Base-by-base conservation (phyloP, 1,140 invertebrate species). In the Leptinotarsa defecta region DNA sequence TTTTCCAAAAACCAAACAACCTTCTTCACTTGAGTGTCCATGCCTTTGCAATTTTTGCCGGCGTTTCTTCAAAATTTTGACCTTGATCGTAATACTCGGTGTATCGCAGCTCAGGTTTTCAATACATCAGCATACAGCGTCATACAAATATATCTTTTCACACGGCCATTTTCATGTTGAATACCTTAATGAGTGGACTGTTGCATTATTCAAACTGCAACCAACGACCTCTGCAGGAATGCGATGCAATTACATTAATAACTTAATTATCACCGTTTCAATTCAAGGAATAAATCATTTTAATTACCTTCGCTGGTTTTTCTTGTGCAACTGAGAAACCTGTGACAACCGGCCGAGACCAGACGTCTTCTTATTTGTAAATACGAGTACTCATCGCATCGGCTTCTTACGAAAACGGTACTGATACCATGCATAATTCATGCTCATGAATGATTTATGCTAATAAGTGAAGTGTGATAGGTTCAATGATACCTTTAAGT, bases 221-320 rank as follows among this genome's bases (percentile, higher is more conserved):
- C 24, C 6, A 22, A 65, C 20, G 20, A 65, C 64, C 13, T 65
- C 64, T 65, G 13, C 13, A 20, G 64, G 64, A 65, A 65, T 65
- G 64, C 27, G 15, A 65, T 1, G 64, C 27, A 65, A 65, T 65
- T 65, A 65, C 13, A 65, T 15, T 65, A 34, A 65, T 65, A 20
- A 22, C 64, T 65, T 65, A 65, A 65, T 65, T 65, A 65, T 20
- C 64, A 65, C 64, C 27, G 20, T 34, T 65, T 65, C 13, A 65
- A 65, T 65, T 22, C 64, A 20, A 65, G 64, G 20, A 65, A 22
- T 65, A n/a, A 13, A 65, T 65, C 27, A 65, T 22, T 65, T 65
- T 65, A 65, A 65, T 65, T 27, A 65, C 64, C 17, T 15, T 5
- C 27, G 11, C 20, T 27, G 17, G 64, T 65, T 65, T 65, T 65